A percentile compares a stretch with the other conserved stretches of the same genome.
Conservation (phyloP, 2,888 invertebrate species). For the Lasioglossum lativentre region DNA sequence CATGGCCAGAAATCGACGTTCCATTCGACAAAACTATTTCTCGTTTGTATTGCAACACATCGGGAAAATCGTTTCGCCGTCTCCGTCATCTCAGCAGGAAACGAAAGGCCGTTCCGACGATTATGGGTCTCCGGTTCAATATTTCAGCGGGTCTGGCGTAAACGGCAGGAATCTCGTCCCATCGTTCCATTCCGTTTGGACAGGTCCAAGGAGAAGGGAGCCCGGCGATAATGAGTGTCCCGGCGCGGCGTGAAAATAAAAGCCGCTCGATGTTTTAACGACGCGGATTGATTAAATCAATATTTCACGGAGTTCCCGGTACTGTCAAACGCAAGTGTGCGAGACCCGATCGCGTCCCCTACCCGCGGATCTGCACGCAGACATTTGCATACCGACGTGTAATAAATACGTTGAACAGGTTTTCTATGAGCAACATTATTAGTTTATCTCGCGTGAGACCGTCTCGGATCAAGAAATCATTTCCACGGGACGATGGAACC, state of each 20-base stretch:
- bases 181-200: constrained; percentile 13
- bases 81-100: background rate
- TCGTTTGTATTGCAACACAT: background rate
- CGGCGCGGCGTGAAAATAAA: constrained; percentile 25
- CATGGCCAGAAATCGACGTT: background rate
- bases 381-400: constrained; percentile 52
- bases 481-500: constrained; percentile 47
- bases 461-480: constrained; percentile 56
- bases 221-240: constrained; percentile 29
- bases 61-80: background rate
- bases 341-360: constrained; percentile 7
- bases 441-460: constrained; percentile 52
- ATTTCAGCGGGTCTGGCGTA: constrained; percentile 7
- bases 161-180: constrained; percentile 8
- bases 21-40: background rate
- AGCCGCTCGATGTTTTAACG: constrained; percentile 31
- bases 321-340: constrained; percentile 17
- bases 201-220: background rate
- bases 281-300: constrained; percentile 55
- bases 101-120: background rate
- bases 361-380: background rate
- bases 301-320: constrained; percentile 43
- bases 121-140: background rate
- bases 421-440: constrained; percentile 55
- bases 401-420: constrained; percentile 61